Evolutionary conservation across 2,113 vertebrate genomes (phyloP).

Genomic region (Nyctereutes procyonoides): DNA sequence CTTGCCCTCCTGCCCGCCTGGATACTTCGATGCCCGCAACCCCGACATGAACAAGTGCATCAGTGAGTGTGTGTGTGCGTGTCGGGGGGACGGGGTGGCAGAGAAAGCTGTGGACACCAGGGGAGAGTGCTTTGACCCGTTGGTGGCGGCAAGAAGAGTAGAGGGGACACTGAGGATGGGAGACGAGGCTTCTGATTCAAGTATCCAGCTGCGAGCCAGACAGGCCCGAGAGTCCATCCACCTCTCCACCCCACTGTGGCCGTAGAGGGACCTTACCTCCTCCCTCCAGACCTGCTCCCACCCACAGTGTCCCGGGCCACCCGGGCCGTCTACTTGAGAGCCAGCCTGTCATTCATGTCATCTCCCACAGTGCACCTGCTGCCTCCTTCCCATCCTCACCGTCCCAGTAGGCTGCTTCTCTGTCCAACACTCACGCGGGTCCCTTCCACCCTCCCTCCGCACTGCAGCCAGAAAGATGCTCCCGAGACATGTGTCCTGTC

Average conservation of each 20-base stretch:
- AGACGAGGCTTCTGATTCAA: not conserved
- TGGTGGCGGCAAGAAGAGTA: not conserved
- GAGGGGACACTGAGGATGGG: not conserved
- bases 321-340: not conserved
- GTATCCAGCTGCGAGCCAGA: not conserved
- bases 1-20: constrained; percentile 95
- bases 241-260: not conserved
- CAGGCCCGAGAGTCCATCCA: not conserved
- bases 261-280: not conserved
- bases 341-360: not conserved
- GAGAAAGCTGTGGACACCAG: not conserved
- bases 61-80: constrained; percentile 90
- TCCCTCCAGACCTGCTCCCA: not conserved
- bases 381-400: not conserved
- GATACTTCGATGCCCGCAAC: constrained; percentile 97
- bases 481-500: not conserved
- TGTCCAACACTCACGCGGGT: not conserved
- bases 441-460: not conserved
- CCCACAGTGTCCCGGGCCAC: not conserved
- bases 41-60: constrained; percentile 98
- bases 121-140: not conserved
- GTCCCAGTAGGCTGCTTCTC: not conserved
- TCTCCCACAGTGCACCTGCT: not conserved
- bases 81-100: too few species aligned
- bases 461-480: not conserved